These are phyloP conservation scores for Cephus cinctus DNA, from an alignment of 1,140 invertebrate species.

Conservation along the genomic window DNA sequence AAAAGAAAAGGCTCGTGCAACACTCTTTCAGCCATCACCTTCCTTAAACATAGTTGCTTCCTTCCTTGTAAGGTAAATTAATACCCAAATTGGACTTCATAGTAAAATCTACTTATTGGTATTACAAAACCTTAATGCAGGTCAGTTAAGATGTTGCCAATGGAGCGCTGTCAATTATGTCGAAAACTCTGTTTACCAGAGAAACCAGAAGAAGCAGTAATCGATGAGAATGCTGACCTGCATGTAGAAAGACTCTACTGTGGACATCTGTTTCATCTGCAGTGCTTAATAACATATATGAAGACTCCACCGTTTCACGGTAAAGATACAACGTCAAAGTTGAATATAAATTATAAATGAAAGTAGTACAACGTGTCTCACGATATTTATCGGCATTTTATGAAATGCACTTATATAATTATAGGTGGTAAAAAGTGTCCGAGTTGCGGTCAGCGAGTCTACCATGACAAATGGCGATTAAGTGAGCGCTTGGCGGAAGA, in stretches of 20 bases:
- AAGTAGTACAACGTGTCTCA: constrained; percentile 6
- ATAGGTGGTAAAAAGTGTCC: constrained; percentile 66
- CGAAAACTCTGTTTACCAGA: constrained; percentile 61
- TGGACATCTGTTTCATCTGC: constrained; percentile 73
- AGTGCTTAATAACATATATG: constrained; percentile 71
- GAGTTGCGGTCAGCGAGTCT: constrained; percentile 65
- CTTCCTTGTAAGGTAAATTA: constrained; percentile 60
- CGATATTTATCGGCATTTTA: constrained; percentile 6
- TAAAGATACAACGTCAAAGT: no score
- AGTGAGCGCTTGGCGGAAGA: constrained; percentile 71
- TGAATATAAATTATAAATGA: constrained; percentile 9
- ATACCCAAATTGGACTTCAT: no score
- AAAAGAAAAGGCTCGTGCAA: constrained; percentile 51
- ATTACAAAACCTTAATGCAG: constrained; percentile 20
- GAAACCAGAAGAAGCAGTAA: constrained; percentile 59
- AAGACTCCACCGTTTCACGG: constrained; percentile 77
- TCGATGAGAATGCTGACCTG: constrained; percentile 60
- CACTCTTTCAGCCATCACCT: constrained; percentile 62
- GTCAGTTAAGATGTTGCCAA: constrained; percentile 61
- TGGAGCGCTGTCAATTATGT: constrained; percentile 67
- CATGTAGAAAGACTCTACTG: constrained; percentile 75
- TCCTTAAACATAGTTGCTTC: constrained; percentile 62
- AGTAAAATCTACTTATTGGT: background rate
- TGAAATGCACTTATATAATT: no score
- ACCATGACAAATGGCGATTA: constrained; percentile 75